Evolutionary conservation across 2,888 invertebrate species (phyloP), one percentile per base, ranked within the genome.

Genomic region (Agrotis segetum): DNA sequence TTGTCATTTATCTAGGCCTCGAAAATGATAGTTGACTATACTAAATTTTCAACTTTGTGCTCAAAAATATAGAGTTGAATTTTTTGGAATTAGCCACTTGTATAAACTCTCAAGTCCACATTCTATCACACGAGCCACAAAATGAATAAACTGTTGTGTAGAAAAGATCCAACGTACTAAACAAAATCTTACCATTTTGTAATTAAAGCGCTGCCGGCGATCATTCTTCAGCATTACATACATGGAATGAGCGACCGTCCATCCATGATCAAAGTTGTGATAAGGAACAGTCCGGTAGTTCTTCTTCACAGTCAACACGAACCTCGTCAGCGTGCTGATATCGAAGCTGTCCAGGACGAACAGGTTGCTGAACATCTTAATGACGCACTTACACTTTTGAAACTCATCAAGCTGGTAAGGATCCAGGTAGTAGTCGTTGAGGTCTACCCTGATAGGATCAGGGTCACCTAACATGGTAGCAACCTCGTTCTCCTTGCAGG

Each of bases 241-340:
- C 97, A 98, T 98, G 21, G 98, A 97, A 87, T 98, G 98, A 3
- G 98, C 98, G 0, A 98, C 98, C 0, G 98, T 97, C 96, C 98
- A 98, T 0, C 98, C 98, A 88, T 99, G 98, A 34, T 97, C 97
- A 97, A 98, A 99, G 91, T 98, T 99, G 90, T 99, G 98, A 89
- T 98, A 98, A 0, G 98, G 98, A 0, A 98, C 98, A 44, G 97
- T 95, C 13, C 98, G 96, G 89, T 99, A 98, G 93, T 98, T 98
- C 91, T 98, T 98, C 88, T 97, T 97, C 4, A 98, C 98, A 0
- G 98, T 98, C 82, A 98, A 90, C 2, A 98, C 97, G 88, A 98
- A 99, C 67, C 97, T 96, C 44, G 97, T 96, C 66, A 98, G 90
- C 62, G 97, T 97, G 79, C 97, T 97, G 34, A 96, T 91, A 84